Percentiles rank a stretch among this genome's conserved stretches.
Evolutionary conservation across 37 sponge, comb jelly and placozoan species (phyloP).

Genomic region (Diacarnus erythraeanus): DNA sequence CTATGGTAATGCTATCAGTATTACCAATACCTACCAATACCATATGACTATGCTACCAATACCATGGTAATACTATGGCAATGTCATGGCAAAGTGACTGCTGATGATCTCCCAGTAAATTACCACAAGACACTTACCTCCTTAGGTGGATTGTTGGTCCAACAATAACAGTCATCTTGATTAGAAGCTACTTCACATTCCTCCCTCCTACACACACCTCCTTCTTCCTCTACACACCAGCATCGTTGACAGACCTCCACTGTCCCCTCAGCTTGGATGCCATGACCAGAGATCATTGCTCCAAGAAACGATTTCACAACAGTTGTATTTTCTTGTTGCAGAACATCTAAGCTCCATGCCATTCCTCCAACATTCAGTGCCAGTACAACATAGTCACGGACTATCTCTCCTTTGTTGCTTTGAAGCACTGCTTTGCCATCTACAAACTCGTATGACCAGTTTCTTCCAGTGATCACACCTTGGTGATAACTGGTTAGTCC

Average conservation of each 20-base stretch:
- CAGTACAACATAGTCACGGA: constrained; percentile 48
- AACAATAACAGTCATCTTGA: constrained; percentile 22
- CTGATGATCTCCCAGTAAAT: too few relatives aligned
- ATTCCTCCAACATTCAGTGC: constrained; percentile 24
- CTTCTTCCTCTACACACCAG: constrained; percentile 3
- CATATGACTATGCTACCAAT: too few relatives aligned
- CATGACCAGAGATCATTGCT: constrained; percentile 9
- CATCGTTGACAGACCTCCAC: constrained; percentile 31
- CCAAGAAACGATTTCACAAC: constrained; percentile 17
- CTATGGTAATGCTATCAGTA: too few relatives aligned
- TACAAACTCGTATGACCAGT: constrained; percentile 1
- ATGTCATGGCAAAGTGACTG: too few relatives aligned
- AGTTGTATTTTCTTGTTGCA: neutral
- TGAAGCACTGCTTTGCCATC: neutral
- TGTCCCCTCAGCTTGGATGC: neutral
- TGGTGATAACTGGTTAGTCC: constrained; percentile 20
- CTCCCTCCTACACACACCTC: neutral
- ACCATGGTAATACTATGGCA: too few relatives aligned
- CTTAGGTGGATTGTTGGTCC: neutral
- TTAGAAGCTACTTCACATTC: constrained; percentile 13
- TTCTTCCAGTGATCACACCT: neutral
- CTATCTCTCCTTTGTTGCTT: constrained; percentile 2
- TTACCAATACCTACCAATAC: too few relatives aligned
- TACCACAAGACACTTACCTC: constrained; percentile 40
- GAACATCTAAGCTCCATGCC: constrained; percentile 12